Percentiles rank a stretch among this genome's conserved stretches.
phyloP scores from a whole-genome alignment of 1,140 invertebrate genomes.

The Leptonema lineaticorne region DNA sequence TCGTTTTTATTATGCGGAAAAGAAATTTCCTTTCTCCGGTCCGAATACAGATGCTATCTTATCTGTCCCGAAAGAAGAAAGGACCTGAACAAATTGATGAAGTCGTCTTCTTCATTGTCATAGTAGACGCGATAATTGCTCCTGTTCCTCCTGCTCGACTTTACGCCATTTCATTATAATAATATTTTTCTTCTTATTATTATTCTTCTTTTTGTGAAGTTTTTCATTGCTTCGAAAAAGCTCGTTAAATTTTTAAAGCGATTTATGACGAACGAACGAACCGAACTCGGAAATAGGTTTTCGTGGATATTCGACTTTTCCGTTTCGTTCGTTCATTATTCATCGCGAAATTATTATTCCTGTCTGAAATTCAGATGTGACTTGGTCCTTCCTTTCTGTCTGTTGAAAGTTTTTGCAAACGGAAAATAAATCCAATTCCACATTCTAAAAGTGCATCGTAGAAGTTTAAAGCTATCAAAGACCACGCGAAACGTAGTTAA shows the following conservation, averaged over 20 bases:
- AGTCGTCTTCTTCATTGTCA: not conserved
- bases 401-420: no score
- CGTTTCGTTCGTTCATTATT: conserved; percentile 2
- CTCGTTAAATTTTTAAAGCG: not conserved
- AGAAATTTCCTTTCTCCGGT: not conserved
- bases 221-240: no score
- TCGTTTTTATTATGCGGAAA: not conserved
- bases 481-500: no score
- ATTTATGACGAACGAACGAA: not conserved
- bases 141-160: not conserved
- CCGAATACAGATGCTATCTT: no score
- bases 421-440: no score
- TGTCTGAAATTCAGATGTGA: not conserved
- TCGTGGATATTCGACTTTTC: not conserved
- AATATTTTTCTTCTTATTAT: not conserved
- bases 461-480: no score
- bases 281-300: not conserved
- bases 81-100: not conserved
- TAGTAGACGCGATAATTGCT: not conserved
- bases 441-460: no score
- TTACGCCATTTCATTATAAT: no score
- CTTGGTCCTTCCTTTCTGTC: no score
- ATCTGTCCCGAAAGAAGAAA: not conserved
- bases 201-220: no score
- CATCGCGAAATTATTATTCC: not conserved